Percentiles rank a stretch among this genome's conserved stretches.
Evolutionary conservation across 1,140 invertebrate species (phyloP).

Genomic region (Fragariocoptes setiger): DNA sequence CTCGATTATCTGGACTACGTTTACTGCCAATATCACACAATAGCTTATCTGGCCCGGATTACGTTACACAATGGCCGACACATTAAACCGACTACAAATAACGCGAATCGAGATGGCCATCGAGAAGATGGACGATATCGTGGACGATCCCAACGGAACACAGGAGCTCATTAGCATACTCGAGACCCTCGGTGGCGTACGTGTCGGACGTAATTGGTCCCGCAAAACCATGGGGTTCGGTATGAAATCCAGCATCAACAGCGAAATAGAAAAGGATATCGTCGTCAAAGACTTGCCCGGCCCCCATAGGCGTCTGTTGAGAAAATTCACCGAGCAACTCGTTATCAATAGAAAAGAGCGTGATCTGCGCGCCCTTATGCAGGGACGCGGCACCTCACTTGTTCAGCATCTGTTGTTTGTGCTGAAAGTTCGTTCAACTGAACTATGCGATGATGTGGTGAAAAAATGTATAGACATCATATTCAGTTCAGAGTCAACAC

Average conservation of each 20-base stretch:
- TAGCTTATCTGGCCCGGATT: too few species aligned
- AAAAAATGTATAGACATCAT: conserved; percentile 9
- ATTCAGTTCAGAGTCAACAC: conserved; percentile 1
- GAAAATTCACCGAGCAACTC: conserved; percentile 4
- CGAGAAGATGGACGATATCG: neutral
- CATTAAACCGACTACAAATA: too few species aligned
- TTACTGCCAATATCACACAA: too few species aligned
- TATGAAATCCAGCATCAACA: conserved; percentile 4
- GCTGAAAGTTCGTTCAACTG: conserved; percentile 6
- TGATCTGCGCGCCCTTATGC: conserved; percentile 5
- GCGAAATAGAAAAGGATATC: conserved; percentile 8
- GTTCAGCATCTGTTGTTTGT: conserved; percentile 8
- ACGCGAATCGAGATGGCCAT: neutral
- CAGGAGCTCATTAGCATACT: neutral
- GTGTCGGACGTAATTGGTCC: conserved; percentile 7
- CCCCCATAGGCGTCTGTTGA: conserved; percentile 2
- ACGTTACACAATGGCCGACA: too few species aligned
- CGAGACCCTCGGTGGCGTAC: conserved; percentile 3
- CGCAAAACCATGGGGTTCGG: conserved; percentile 10
- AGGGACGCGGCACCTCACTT: conserved; percentile 4
- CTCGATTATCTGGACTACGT: too few species aligned
- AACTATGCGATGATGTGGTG: conserved; percentile 7
- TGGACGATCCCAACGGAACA: neutral
- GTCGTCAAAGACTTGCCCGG: conserved; percentile 6
- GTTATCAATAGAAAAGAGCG: conserved; percentile 2